Evolutionary conservation across 1,140 invertebrate genomes (phyloP).

Genomic region (Berghia stephanieae): DNA sequence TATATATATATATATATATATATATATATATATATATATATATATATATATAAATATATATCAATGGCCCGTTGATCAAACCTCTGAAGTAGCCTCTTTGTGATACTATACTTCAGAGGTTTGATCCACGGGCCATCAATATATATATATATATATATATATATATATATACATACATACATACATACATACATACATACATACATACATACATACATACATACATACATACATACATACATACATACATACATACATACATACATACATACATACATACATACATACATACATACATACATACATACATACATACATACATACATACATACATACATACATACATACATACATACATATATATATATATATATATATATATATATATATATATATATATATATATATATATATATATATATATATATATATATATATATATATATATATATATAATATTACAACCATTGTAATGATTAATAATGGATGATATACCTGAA

Average conservation of each 20-base stretch:
- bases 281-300: not conserved
- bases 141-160: not conserved
- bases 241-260: not conserved
- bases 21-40: not conserved
- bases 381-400: not conserved
- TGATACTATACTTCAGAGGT: too few relatives aligned
- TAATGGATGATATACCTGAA: too few relatives aligned
- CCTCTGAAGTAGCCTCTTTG: too few relatives aligned
- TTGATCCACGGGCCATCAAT: too few relatives aligned
- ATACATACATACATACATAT: not conserved
- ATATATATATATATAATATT: not conserved
- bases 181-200: not conserved
- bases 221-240: not conserved
- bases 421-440: not conserved
- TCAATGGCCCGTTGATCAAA: too few relatives aligned
- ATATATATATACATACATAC: not conserved
- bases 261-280: not conserved
- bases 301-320: not conserved
- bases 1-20: not conserved
- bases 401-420: not conserved
- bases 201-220: not conserved
- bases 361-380: not conserved
- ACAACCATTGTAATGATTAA: too few relatives aligned
- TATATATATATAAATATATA: not conserved
- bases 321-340: not conserved